Conservation (phyloP, 2,888 invertebrate species). For the Drosophila tripunctata region DNA sequence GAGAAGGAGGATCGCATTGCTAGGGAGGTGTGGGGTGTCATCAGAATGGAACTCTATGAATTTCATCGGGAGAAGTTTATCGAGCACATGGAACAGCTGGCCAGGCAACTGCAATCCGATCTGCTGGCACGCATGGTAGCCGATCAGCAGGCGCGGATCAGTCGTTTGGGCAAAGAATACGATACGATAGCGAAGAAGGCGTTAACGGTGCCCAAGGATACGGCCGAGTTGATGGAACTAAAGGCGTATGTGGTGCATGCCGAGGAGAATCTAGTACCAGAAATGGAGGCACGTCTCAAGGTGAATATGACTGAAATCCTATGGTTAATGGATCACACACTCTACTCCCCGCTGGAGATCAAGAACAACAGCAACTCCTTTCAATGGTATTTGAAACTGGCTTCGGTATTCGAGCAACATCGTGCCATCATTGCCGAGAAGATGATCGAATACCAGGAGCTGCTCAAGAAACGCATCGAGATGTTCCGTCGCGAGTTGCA, state of each 20-base stretch:
- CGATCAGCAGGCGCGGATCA: slow-evolving; percentile 92
- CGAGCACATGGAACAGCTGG: slow-evolving; percentile 88
- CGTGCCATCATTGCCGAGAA: slow-evolving; percentile 92
- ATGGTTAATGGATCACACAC: slow-evolving; percentile 93
- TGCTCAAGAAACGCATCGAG: slow-evolving; percentile 90
- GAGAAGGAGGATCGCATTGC: slow-evolving; percentile 87
- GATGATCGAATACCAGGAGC: slow-evolving; percentile 93
- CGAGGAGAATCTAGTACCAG: slow-evolving; percentile 88
- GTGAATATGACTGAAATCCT: slow-evolving; percentile 89
- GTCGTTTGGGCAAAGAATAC: slow-evolving; percentile 93
- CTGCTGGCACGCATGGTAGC: slow-evolving; percentile 90
- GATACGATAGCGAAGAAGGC: slow-evolving; percentile 91
- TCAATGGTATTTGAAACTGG: slow-evolving; percentile 94
- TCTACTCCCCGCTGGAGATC: slow-evolving; percentile 92
- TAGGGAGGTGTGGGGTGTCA: slow-evolving; percentile 85
- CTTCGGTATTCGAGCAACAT: slow-evolving; percentile 92
- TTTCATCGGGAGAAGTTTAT: slow-evolving; percentile 93
- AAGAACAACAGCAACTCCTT: slow-evolving; percentile 95
- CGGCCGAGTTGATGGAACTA: slow-evolving; percentile 93
- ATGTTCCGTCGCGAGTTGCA: slow-evolving; percentile 93
- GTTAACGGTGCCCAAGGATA: slow-evolving; percentile 91
- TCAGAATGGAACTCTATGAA: slow-evolving; percentile 93
- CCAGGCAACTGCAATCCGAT: slow-evolving; percentile 88
- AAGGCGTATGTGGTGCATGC: slow-evolving; percentile 91
- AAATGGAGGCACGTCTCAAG: slow-evolving; percentile 91